Conservation (phyloP, 2,888 invertebrate genomes). For the Atrina japonica region DNA sequence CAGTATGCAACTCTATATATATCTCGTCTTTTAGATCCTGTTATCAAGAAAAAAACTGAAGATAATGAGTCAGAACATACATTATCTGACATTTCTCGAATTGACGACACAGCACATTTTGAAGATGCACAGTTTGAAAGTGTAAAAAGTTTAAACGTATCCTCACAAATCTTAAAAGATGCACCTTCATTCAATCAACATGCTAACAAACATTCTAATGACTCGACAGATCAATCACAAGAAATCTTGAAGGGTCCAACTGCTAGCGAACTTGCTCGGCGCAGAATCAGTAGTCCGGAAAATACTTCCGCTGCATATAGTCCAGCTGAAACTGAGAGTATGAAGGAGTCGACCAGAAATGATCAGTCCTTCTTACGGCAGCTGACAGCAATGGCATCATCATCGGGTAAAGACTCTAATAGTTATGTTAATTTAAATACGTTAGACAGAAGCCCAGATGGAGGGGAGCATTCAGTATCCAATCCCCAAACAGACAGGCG, state of each 20-base stretch:
- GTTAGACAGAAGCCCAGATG: conserved; percentile 10
- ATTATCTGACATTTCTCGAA: too few species aligned
- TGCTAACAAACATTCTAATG: too few species aligned
- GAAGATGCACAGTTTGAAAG: too few species aligned
- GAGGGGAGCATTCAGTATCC: neutral
- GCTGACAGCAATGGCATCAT: too few species aligned
- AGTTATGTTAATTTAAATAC: neutral
- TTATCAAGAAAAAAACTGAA: too few species aligned
- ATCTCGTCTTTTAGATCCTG: too few species aligned
- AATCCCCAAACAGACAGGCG: neutral
- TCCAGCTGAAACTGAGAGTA: conserved; percentile 3
- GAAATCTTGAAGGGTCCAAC: conserved; percentile 11
- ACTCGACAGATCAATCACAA: neutral
- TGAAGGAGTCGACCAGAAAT: neutral
- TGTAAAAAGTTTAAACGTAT: too few species aligned
- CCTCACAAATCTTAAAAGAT: too few species aligned
- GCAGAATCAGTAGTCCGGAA: conserved; percentile 21
- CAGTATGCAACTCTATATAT: too few species aligned
- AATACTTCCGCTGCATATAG: neutral
- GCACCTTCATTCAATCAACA: too few species aligned
- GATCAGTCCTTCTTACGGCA: neutral
- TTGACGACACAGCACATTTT: too few species aligned
- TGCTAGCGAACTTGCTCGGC: conserved; percentile 25
- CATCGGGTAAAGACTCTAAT: neutral
- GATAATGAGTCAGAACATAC: too few species aligned